Percentiles rank a stretch among this genome's conserved stretches.
Evolutionary conservation across 2,888 invertebrate species (phyloP).

Genomic region (Arctia plantaginis): DNA sequence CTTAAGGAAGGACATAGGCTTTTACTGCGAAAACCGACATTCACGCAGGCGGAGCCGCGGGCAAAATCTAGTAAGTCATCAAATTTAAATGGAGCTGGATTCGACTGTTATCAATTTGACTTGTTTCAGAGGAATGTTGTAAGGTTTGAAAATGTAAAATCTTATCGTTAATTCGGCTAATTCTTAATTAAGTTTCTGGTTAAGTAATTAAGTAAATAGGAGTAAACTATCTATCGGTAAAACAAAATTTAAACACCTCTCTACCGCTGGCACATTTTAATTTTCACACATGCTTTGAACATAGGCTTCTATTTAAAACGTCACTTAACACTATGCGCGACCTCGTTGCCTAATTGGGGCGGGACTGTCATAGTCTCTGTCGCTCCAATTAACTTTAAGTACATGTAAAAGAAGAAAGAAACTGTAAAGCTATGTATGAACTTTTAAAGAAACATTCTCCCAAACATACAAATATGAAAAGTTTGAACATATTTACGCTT

Average conservation of each 20-base stretch:
- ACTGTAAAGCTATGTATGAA: background rate
- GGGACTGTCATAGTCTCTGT: slow-evolving; percentile 38
- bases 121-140: too few species aligned
- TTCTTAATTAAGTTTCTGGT: background rate
- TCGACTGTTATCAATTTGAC: background rate
- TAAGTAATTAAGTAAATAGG: background rate
- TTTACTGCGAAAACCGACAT: too few species aligned
- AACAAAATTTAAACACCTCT: background rate
- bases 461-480: background rate
- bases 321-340: slow-evolving; percentile 35
- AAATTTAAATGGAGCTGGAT: background rate
- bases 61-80: too few species aligned
- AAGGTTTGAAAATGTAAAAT: too few species aligned
- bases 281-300: slow-evolving; percentile 5
- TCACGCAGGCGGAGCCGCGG: too few species aligned
- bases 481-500: background rate
- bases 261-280: too few species aligned
- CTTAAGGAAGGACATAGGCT: too few species aligned
- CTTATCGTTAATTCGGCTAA: too few species aligned
- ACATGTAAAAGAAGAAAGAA: slow-evolving; percentile 1
- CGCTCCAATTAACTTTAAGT: slow-evolving; percentile 41
- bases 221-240: background rate
- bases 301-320: slow-evolving; percentile 41
- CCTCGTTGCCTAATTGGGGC: slow-evolving; percentile 47
- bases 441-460: background rate